These are phyloP conservation scores for Drosophila aldrichi DNA, from an alignment of 2,888 invertebrate genomes.

Conservation along the genomic window DNA sequence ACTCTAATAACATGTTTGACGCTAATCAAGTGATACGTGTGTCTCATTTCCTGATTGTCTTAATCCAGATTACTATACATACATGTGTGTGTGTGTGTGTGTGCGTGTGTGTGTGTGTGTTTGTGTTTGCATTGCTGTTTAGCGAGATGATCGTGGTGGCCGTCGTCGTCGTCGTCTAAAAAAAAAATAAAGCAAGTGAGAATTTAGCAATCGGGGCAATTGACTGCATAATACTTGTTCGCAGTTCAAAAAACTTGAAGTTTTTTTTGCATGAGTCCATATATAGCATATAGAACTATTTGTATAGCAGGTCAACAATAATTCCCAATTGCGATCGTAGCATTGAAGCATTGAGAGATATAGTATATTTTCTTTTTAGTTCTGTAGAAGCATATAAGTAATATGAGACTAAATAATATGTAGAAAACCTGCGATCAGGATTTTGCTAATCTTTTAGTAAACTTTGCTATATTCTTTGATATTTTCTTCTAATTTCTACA, in stretches of 20 bases:
- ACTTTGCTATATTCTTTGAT: too few relatives aligned
- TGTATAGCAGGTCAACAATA: neutral
- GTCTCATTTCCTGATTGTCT: constrained; percentile 69
- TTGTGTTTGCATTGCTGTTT: constrained; percentile 14
- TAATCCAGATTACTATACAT: constrained; percentile 35
- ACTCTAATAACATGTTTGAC: constrained; percentile 36
- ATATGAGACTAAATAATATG: too few relatives aligned
- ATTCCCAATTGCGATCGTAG: too few relatives aligned
- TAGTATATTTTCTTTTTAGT: too few relatives aligned
- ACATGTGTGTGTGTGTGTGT: neutral
- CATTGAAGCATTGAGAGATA: too few relatives aligned
- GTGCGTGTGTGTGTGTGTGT: neutral
- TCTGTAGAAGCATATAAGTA: too few relatives aligned
- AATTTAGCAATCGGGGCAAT: neutral
- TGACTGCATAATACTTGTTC: neutral
- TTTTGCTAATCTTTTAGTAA: too few relatives aligned
- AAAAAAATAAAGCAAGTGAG: neutral
- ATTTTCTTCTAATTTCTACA: neutral
- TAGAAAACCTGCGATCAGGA: too few relatives aligned
- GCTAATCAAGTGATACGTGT: constrained; percentile 48
- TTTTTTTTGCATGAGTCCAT: neutral
- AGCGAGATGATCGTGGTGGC: constrained; percentile 6
- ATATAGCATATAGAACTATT: neutral
- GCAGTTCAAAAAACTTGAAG: neutral
- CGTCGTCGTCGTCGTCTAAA: constrained; percentile 4